Evolutionary conservation across 2,797 vertebrate species (phyloP).

Genomic region (Pangasius mekongensis): DNA sequence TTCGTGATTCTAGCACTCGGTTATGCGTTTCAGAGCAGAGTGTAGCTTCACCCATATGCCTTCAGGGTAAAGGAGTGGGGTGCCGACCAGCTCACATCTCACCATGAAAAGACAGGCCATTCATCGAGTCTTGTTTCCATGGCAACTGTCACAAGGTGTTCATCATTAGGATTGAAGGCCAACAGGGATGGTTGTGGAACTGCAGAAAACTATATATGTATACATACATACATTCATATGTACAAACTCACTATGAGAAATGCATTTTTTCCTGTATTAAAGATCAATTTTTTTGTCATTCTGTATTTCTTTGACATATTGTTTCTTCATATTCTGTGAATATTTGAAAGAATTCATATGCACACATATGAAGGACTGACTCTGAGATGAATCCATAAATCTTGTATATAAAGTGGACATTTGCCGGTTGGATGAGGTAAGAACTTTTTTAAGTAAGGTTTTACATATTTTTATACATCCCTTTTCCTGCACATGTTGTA

Average conservation of each 20-base stretch:
- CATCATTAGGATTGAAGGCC: conserved; percentile 56
- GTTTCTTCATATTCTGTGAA: conserved; percentile 50
- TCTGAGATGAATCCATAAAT: conserved; percentile 48
- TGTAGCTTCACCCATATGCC: conserved; percentile 82
- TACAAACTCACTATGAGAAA: not conserved
- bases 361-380: conserved; percentile 41
- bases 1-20: conserved; percentile 26
- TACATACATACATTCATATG: conserved; percentile 25
- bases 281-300: conserved; percentile 24
- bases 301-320: conserved; percentile 37
- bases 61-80: conserved; percentile 69
- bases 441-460: conserved; percentile 74
- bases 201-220: conserved; percentile 51
- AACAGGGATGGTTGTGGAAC: conserved; percentile 58
- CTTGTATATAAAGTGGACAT: conserved; percentile 70
- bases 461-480: conserved; percentile 67
- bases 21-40: conserved; percentile 61
- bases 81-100: conserved; percentile 61
- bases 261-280: conserved; percentile 14
- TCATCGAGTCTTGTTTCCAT: conserved; percentile 67
- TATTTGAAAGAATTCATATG: conserved; percentile 26
- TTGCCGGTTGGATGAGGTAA: conserved; percentile 65
- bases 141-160: conserved; percentile 63
- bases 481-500: conserved; percentile 45
- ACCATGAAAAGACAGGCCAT: conserved; percentile 58